phyloP scores from a whole-genome alignment of 2,113 vertebrate species.

The Syngnathus scovelli region DNA sequence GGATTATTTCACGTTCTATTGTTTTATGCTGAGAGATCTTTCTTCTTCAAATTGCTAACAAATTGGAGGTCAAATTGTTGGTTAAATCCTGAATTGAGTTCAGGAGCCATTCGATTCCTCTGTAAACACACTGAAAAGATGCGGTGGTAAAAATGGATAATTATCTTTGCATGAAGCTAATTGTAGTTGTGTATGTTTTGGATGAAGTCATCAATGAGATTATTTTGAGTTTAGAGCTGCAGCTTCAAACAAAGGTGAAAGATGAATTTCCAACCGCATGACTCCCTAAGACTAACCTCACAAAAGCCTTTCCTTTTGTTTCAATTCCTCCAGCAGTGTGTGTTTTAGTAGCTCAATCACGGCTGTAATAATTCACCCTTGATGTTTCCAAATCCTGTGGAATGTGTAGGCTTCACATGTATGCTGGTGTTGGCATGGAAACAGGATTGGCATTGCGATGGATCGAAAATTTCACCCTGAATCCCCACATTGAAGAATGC shows the following conservation, averaged over 20 bases:
- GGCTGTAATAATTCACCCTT: conserved; percentile 33
- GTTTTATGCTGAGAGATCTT: too few species aligned
- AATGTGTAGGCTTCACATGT: conserved; percentile 48
- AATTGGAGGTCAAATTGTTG: neutral
- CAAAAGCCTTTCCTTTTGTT: neutral
- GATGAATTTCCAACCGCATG: neutral
- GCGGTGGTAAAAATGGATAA: conserved; percentile 25
- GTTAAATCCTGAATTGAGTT: neutral
- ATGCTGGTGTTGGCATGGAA: conserved; percentile 69
- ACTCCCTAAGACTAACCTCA: neutral
- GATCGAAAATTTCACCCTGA: conserved; percentile 58
- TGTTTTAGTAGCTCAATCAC: conserved; percentile 38
- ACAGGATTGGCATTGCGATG: conserved; percentile 57
- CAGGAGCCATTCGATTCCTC: neutral
- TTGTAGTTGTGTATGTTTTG: conserved; percentile 21
- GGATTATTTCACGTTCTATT: too few species aligned
- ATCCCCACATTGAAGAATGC: conserved; percentile 31
- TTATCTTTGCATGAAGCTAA: conserved; percentile 28
- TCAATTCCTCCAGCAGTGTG: conserved; percentile 14
- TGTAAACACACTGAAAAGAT: neutral
- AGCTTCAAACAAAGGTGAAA: neutral
- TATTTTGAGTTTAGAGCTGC: neutral
- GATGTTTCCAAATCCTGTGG: conserved; percentile 21
- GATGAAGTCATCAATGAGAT: conserved; percentile 13
- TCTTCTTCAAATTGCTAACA: too few species aligned